Percentiles rank a stretch among this genome's conserved stretches.
Evolutionary conservation across 2,113 vertebrate genomes (phyloP).

Genomic region (Motacilla tschutschensis): DNA sequence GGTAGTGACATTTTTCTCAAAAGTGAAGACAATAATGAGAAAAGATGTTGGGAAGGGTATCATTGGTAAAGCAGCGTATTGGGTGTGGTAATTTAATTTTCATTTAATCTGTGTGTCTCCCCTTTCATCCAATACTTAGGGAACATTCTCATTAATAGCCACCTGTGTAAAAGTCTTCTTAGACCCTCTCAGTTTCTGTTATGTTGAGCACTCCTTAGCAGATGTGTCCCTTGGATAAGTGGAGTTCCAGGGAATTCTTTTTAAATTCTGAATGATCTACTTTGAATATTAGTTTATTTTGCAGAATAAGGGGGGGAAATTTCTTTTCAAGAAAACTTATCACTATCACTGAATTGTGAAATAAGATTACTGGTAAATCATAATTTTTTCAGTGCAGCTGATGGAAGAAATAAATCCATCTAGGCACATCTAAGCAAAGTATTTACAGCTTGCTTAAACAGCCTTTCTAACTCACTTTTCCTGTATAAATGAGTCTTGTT

Average conservation of each 20-base stretch:
- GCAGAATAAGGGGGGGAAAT: not conserved
- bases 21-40: not conserved
- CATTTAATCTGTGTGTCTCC: not conserved
- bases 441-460: constrained; percentile 36
- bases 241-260: not conserved
- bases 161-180: not conserved
- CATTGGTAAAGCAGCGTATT: not conserved
- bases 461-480: constrained; percentile 13
- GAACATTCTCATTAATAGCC: not conserved
- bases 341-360: constrained; percentile 4
- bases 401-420: constrained; percentile 50
- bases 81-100: not conserved
- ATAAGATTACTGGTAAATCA: constrained; percentile 17
- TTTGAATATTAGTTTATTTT: constrained; percentile 2
- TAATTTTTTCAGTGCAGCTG: constrained; percentile 17
- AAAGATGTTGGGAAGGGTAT: not conserved
- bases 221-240: not conserved
- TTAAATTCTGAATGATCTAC: not conserved
- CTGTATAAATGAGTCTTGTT: constrained; percentile 38
- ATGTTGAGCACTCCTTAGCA: not conserved
- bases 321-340: constrained; percentile 28
- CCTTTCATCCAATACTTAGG: not conserved
- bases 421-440: constrained; percentile 10
- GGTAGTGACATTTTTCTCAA: not conserved
- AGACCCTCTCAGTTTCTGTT: not conserved